Percentiles rank a stretch among this genome's conserved stretches.
Evolutionary conservation across 2,888 invertebrate species (phyloP).

Genomic region (Zhuqinia jingwanae): DNA sequence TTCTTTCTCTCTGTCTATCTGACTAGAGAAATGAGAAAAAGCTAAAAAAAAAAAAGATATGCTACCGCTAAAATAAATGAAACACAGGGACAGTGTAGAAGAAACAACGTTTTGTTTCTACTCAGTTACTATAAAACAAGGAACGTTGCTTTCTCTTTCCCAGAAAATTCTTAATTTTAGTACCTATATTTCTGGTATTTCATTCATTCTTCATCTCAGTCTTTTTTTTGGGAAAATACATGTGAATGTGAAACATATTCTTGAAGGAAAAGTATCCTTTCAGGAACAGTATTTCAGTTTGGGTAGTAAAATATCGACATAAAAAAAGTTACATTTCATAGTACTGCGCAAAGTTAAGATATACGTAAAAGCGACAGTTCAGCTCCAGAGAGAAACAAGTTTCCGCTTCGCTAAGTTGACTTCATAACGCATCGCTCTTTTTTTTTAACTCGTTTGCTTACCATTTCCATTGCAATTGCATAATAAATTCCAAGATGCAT

Average conservation of each 20-base stretch:
- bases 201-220: background rate
- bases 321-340: background rate
- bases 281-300: background rate
- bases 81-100: background rate
- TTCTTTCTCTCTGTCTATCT: background rate
- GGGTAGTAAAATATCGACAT: background rate
- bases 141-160: background rate
- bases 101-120: background rate
- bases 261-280: background rate
- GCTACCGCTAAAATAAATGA: background rate
- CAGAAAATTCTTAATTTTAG: slow-evolving; percentile 21
- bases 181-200: background rate
- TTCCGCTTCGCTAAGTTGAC: slow-evolving; percentile 57
- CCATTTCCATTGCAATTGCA: background rate
- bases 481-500: background rate
- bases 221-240: background rate
- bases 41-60: background rate
- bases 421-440: slow-evolving; percentile 37
- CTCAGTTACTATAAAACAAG: slow-evolving; percentile 20
- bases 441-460: slow-evolving; percentile 8
- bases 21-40: slow-evolving; percentile 19
- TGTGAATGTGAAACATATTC: background rate
- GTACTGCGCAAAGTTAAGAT: no score
- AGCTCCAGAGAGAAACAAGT: slow-evolving; percentile 17
- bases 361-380: no score